A percentile compares a stretch with the other conserved stretches of the same genome.
These are phyloP conservation scores for Pantelozetes paolii DNA, from an alignment of 2,888 invertebrate genomes.

Conservation along the genomic window DNA sequence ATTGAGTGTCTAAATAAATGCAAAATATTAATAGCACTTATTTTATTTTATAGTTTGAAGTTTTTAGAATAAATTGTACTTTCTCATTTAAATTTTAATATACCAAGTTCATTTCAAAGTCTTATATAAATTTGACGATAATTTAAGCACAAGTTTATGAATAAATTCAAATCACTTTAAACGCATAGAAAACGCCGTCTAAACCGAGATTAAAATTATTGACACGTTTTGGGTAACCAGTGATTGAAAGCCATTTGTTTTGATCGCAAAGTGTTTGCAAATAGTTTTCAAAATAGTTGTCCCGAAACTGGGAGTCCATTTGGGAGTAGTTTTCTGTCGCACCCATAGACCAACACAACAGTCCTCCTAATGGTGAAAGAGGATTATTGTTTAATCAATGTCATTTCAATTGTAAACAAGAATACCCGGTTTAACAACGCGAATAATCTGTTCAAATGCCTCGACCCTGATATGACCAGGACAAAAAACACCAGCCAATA, in stretches of 20 bases:
- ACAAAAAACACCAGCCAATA: constrained; percentile 40
- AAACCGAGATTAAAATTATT: neutral
- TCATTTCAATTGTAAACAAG: neutral
- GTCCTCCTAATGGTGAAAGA: constrained; percentile 23
- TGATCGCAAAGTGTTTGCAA: neutral
- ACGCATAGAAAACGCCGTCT: constrained; percentile 30
- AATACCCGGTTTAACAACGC: constrained; percentile 37
- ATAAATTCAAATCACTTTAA: neutral
- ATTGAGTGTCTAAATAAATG: too few species aligned
- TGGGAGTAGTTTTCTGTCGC: neutral
- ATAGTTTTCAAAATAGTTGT: constrained; percentile 22
- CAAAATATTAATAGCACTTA: too few species aligned
- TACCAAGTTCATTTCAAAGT: too few species aligned
- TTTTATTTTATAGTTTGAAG: too few species aligned
- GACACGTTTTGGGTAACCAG: constrained; percentile 9
- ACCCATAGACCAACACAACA: constrained; percentile 36
- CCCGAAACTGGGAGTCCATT: neutral
- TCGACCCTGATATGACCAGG: constrained; percentile 37
- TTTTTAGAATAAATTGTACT: too few species aligned
- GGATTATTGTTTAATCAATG: neutral
- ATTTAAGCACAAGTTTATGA: too few species aligned
- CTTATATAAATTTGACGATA: too few species aligned
- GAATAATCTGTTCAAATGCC: constrained; percentile 31
- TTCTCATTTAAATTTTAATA: too few species aligned
- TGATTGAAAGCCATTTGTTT: neutral